phyloP scores from a whole-genome alignment of 1,140 invertebrate species.

The Scaptomyza montana region DNA sequence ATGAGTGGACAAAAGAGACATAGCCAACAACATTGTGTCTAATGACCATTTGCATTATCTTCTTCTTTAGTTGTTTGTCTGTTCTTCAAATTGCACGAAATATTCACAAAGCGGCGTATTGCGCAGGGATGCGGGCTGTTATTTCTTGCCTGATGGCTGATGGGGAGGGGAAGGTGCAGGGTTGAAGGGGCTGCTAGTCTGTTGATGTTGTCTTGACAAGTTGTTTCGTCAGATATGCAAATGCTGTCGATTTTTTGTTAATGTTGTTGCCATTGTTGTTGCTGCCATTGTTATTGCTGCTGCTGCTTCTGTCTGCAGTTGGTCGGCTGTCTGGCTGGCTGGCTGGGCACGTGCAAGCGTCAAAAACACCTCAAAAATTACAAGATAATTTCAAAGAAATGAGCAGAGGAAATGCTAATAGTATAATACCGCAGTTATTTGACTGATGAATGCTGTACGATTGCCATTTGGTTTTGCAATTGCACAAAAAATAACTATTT shows the following conservation, averaged over 20 bases:
- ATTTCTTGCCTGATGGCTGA: no score
- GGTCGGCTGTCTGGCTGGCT: not conserved
- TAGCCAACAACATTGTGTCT: conserved; percentile 39
- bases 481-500: conserved; percentile 6
- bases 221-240: conserved; percentile 77
- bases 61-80: conserved; percentile 47
- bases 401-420: conserved; percentile 54
- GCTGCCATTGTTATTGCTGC: not conserved
- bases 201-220: conserved; percentile 62
- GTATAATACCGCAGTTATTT: conserved; percentile 33
- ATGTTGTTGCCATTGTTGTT: conserved; percentile 45
- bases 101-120: conserved; percentile 42
- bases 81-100: conserved; percentile 71
- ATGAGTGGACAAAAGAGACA: conserved; percentile 6
- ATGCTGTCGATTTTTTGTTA: conserved; percentile 55
- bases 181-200: not conserved
- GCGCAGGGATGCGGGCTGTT: conserved; percentile 21
- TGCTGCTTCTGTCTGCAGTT: conserved; percentile 14
- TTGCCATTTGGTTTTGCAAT: conserved; percentile 20
- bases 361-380: conserved; percentile 39
- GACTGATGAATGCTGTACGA: conserved; percentile 6
- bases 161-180: no score
- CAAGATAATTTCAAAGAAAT: conserved; percentile 56
- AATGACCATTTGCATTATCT: conserved; percentile 80
- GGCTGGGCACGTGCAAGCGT: conserved; percentile 59